A percentile compares a stretch with the other conserved stretches of the same genome.
Evolutionary conservation across 2,888 invertebrate species (phyloP).

Genomic region (Pheosia tremula): DNA sequence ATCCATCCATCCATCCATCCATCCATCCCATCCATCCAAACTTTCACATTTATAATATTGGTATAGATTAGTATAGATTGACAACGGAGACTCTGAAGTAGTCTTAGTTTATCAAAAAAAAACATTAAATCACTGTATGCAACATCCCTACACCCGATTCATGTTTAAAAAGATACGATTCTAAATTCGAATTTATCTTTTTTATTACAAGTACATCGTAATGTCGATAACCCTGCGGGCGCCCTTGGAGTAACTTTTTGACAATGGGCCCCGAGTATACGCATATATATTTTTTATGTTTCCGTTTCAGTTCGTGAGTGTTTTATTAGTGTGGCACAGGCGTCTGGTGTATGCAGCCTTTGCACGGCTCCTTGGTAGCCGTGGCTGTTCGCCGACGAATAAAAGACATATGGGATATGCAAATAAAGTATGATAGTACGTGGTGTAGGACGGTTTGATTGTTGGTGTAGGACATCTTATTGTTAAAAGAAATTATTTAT

Average conservation of each 20-base stretch:
- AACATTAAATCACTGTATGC: neutral
- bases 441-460: too few relatives aligned
- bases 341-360: constrained; percentile 10
- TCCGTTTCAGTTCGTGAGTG: constrained; percentile 42
- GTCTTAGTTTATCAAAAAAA: neutral
- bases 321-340: constrained; percentile 38
- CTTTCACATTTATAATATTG: too few relatives aligned
- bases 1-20: too few relatives aligned
- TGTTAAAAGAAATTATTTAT: neutral
- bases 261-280: constrained; percentile 29
- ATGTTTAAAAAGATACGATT: neutral
- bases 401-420: neutral
- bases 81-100: too few relatives aligned
- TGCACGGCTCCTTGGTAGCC: neutral
- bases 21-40: too few relatives aligned
- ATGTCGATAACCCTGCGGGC: constrained; percentile 31
- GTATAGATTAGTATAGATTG: too few relatives aligned
- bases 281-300: constrained; percentile 38
- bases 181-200: neutral
- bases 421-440: neutral
- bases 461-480: neutral
- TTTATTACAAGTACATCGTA: neutral
- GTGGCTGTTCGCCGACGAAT: constrained; percentile 1
- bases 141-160: neutral
- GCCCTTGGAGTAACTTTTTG: constrained; percentile 39